phyloP scores from a whole-genome alignment of 2,797 vertebrate genomes.

The Menidia menidia region DNA sequence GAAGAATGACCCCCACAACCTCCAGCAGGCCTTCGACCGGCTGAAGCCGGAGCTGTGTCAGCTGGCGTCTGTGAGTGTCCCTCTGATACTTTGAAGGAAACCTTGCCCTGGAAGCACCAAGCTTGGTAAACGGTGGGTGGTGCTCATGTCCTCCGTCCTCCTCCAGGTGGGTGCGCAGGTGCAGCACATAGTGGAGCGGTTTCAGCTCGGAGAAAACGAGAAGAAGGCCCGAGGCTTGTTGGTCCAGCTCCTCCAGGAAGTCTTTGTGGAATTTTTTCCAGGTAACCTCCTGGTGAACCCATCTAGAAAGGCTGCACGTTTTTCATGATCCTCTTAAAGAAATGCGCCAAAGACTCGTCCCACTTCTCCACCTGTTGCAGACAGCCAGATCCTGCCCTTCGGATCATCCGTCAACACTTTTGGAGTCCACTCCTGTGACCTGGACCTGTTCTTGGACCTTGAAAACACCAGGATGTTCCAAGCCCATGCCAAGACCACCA shows the following conservation, averaged over 20 bases:
- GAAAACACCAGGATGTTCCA: slow-evolving; percentile 87
- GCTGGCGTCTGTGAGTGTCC: slow-evolving; percentile 78
- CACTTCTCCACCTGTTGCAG: slow-evolving; percentile 65
- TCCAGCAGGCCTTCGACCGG: slow-evolving; percentile 75
- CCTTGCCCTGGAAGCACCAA: background rate
- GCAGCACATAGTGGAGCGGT: slow-evolving; percentile 81
- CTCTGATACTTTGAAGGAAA: background rate
- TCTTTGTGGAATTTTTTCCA: slow-evolving; percentile 93
- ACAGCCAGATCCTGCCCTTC: slow-evolving; percentile 88
- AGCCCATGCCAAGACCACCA: slow-evolving; percentile 67
- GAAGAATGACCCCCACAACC: slow-evolving; percentile 68
- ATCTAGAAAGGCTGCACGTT: fast-evolving
- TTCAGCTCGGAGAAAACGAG: slow-evolving; percentile 87
- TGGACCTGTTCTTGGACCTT: slow-evolving; percentile 92
- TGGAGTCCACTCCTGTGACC: slow-evolving; percentile 89
- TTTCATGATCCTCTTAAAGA: background rate
- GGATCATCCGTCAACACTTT: slow-evolving; percentile 94
- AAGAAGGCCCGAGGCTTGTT: slow-evolving; percentile 84
- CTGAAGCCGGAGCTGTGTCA: slow-evolving; percentile 82
- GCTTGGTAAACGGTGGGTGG: background rate
- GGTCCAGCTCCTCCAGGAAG: slow-evolving; percentile 89
- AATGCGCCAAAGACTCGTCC: background rate
- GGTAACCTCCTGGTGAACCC: slow-evolving; percentile 72
- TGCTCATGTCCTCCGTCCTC: background rate
- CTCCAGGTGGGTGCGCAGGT: slow-evolving; percentile 88